These are phyloP conservation scores for Keiferia lycopersicella DNA, from an alignment of 2,888 invertebrate genomes.

Conservation along the genomic window DNA sequence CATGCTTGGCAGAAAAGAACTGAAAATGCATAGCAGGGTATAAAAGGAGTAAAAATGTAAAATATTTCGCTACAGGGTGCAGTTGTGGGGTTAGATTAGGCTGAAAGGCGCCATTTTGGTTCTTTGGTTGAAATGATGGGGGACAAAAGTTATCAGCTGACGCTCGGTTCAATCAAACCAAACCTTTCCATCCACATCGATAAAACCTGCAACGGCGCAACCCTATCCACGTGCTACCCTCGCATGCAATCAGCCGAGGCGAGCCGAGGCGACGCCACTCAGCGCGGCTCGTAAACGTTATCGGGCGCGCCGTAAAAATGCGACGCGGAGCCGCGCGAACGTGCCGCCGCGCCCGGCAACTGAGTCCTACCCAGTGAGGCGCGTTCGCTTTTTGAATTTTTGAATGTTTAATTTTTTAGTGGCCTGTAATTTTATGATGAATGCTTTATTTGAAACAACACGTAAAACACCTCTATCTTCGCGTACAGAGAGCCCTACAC, in stretches of 20 bases:
- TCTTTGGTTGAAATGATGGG: too few species aligned
- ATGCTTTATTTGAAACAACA: too few species aligned
- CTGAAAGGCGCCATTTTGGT: too few species aligned
- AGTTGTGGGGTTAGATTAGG: too few species aligned
- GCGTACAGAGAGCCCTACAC: too few species aligned
- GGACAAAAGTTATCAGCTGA: too few species aligned
- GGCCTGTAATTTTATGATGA: neutral
- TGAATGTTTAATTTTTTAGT: neutral
- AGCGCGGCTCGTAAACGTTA: constrained; percentile 78
- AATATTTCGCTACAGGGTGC: too few species aligned
- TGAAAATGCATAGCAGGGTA: too few species aligned
- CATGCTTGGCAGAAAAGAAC: too few species aligned
- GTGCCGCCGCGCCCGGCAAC: constrained; percentile 48
- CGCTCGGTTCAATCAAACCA: too few species aligned
- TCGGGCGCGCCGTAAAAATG: constrained; percentile 78
- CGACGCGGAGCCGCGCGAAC: constrained; percentile 69
- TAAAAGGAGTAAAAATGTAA: too few species aligned
- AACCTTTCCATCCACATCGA: constrained; percentile 23
- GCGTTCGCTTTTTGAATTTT: neutral
- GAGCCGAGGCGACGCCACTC: constrained; percentile 78
- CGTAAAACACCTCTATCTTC: too few species aligned
- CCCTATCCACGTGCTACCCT: constrained; percentile 43
- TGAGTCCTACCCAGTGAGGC: neutral
- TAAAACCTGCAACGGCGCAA: constrained; percentile 16
- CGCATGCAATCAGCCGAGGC: constrained; percentile 74